Evolutionary conservation across 2,113 vertebrate species (phyloP), one percentile per base, ranked within the genome.

Genomic region (Macaca mulatta): DNA sequence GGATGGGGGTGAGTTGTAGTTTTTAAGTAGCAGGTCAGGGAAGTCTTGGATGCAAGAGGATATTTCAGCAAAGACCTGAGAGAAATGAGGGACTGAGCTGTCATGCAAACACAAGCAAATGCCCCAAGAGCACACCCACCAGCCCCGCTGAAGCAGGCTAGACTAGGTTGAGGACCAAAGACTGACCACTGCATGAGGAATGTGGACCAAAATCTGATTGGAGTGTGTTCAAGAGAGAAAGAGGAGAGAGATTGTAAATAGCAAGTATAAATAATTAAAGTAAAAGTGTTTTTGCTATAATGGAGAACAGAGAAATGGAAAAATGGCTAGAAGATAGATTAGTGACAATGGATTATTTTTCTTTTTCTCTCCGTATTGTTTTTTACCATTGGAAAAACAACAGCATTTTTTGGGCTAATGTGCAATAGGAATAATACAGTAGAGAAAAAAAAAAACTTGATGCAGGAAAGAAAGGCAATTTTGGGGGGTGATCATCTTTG

Each of bases 1-100:
- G 8, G 20, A 0, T 50, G 4, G 10, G 2, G 32, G 11, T 67
- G 12, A 52, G 16, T 23, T 90, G 27, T 61, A 87, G 45, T 59
- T 94, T 94, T 96, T 87, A 90, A 87, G 69, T 64, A 82, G 83
- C 12, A 75, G 64, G 55, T 86, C 72, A 86, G 35, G 64, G 67
- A 79, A 83, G 75, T 70, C 17, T 5, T 88, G 64, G 80, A 27
- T 88, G n/a, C 61, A 85, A 77, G 50, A 43, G 67, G 61, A 74
- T 30, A 75, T 90, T 90, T 94, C 48, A 79, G 40, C 45, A 72
- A 92, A 89, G 40, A 87, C 40, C 25, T 74, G 18, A 80, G 27
- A 38, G 74, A 72, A 4, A 17, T 81, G 27, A 81, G 74, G 16
- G 20, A 43, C 13, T 45, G 18, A 78, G 6, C 17, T 59, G 14